Evolutionary conservation across 2,888 invertebrate species (phyloP).

Genomic region (Lucinisca nassula): DNA sequence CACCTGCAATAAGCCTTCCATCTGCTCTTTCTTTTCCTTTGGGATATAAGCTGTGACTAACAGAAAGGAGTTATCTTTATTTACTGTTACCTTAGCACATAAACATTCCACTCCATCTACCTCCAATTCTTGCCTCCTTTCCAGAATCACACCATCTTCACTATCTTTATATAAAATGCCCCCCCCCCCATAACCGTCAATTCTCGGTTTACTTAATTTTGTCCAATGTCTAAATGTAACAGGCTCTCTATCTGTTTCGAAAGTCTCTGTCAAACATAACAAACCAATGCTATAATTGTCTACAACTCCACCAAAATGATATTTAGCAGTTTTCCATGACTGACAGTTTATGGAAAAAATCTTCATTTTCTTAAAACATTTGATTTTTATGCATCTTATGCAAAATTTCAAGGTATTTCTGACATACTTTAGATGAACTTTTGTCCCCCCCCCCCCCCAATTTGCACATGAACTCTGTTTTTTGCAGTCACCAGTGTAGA

Average conservation of each 20-base stretch:
- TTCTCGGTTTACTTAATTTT: background rate
- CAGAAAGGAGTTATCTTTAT: background rate
- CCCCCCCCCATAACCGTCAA: background rate
- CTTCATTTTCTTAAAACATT: background rate
- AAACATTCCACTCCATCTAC: background rate
- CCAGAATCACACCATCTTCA: background rate
- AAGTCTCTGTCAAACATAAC: conserved; percentile 6
- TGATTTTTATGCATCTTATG: background rate
- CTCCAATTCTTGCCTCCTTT: background rate
- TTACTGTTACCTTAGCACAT: background rate
- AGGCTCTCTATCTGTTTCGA: background rate
- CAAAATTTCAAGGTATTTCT: background rate
- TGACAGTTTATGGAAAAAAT: background rate
- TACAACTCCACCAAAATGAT: background rate
- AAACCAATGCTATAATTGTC: background rate
- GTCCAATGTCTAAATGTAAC: background rate
- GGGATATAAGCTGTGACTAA: background rate
- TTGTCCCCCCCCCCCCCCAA: background rate
- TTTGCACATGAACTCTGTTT: background rate
- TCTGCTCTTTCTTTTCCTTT: background rate
- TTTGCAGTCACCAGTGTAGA: background rate
- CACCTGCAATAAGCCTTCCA: background rate
- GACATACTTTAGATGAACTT: background rate
- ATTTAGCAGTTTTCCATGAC: background rate
- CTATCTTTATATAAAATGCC: background rate